These are phyloP conservation scores for Tamandua tetradactyla DNA, from an alignment of 2,797 vertebrate genomes.

Conservation along the genomic window DNA sequence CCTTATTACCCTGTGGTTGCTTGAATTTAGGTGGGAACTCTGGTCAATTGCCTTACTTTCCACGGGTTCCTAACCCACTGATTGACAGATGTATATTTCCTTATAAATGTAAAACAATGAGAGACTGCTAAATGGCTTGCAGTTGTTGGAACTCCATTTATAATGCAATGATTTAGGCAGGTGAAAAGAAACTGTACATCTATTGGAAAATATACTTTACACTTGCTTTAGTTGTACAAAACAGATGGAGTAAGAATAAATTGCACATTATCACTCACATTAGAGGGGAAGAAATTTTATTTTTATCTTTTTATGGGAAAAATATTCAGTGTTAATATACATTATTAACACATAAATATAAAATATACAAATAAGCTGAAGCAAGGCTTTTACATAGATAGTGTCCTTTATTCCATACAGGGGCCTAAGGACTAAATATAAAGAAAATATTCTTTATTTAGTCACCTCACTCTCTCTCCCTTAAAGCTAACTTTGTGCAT, in stretches of 20 bases:
- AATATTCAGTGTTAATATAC: not conserved
- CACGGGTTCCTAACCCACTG: not conserved
- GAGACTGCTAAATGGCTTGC: constrained; percentile 30
- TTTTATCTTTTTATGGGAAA: constrained; percentile 18
- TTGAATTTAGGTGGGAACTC: constrained; percentile 52
- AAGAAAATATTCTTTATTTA: not conserved
- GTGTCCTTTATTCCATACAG: not conserved
- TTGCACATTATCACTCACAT: constrained; percentile 18
- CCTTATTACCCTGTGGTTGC: constrained; percentile 46
- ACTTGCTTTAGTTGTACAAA: not conserved
- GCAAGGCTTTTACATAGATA: not conserved
- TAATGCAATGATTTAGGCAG: not conserved
- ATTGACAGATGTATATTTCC: constrained; percentile 69
- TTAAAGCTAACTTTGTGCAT: not conserved
- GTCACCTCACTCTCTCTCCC: not conserved
- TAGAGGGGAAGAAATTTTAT: not conserved
- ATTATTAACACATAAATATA: not conserved
- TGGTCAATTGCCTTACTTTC: constrained; percentile 51
- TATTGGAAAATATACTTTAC: not conserved
- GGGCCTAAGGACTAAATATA: not conserved
- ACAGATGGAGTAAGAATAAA: constrained; percentile 26
- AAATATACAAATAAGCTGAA: not conserved
- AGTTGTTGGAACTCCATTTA: constrained; percentile 44
- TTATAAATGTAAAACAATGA: constrained; percentile 56
- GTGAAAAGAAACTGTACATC: not conserved